Percentiles rank a stretch among this genome's conserved stretches.
phyloP scores from a whole-genome alignment of 2,113 vertebrate species.

The Bujurquina vittata region DNA sequence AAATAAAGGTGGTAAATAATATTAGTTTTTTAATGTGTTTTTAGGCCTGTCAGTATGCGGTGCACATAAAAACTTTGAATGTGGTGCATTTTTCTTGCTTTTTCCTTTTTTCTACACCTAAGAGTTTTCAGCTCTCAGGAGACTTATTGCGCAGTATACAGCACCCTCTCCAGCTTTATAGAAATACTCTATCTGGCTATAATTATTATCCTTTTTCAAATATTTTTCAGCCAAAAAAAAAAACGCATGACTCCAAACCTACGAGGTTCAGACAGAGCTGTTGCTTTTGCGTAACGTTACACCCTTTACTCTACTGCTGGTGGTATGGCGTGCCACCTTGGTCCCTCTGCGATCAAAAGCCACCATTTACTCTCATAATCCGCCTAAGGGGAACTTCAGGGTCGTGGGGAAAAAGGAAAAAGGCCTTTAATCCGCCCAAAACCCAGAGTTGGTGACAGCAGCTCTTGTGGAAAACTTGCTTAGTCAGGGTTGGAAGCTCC shows the following conservation, averaged over 20 bases:
- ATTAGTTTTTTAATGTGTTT: not conserved
- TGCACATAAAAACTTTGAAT: not conserved
- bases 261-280: not conserved
- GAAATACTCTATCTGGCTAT: no score
- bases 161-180: not conserved
- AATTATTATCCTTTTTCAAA: no score
- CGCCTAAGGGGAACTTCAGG: slow-evolving; percentile 58
- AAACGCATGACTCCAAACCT: no score
- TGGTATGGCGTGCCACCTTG: slow-evolving; percentile 59
- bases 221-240: accelerated
- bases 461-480: slow-evolving; percentile 28
- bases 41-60: not conserved
- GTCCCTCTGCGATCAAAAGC: slow-evolving; percentile 56
- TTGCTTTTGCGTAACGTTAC: not conserved
- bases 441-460: slow-evolving; percentile 21
- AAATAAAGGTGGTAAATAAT: not conserved
- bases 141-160: not conserved
- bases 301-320: slow-evolving; percentile 1
- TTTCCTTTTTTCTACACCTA: not conserved
- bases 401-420: slow-evolving; percentile 54
- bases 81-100: not conserved
- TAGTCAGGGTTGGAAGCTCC: slow-evolving; percentile 41
- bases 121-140: not conserved
- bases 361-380: slow-evolving; percentile 62
- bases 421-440: slow-evolving; percentile 46